Conservation (phyloP, 1,140 invertebrate species). For the Neodiprion virginianus region DNA sequence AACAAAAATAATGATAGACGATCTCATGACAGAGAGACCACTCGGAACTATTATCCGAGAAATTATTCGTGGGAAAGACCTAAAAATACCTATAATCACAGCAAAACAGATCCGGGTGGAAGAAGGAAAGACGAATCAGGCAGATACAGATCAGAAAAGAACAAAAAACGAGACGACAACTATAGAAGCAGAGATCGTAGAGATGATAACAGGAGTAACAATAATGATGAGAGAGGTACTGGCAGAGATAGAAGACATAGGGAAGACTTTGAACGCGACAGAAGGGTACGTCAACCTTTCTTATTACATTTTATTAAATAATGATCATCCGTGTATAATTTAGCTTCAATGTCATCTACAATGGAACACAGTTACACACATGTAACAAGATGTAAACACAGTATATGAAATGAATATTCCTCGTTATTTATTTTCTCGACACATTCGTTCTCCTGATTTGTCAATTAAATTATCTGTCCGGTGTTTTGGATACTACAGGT, state of each 20-base stretch:
- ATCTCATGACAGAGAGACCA: not conserved
- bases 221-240: not conserved
- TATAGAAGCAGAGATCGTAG: not conserved
- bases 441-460: too few species aligned
- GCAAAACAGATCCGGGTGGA: not conserved
- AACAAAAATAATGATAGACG: not conserved
- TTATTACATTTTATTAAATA: too few species aligned
- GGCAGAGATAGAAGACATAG: slow-evolving; percentile 5
- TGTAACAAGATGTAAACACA: too few species aligned
- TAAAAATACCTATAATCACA: not conserved
- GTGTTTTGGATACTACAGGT: too few species aligned
- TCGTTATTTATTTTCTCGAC: too few species aligned
- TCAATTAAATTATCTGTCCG: too few species aligned
- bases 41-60: not conserved
- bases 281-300: not conserved
- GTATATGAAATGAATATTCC: too few species aligned
- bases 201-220: not conserved
- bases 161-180: not conserved
- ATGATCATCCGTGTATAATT: too few species aligned
- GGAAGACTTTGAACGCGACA: not conserved
- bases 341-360: too few species aligned
- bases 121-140: slow-evolving; percentile 10
- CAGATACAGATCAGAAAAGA: not conserved
- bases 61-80: not conserved
- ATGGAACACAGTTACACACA: too few species aligned